Percentiles rank a stretch among this genome's conserved stretches.
Evolutionary conservation across 2,888 invertebrate genomes (phyloP).

Genomic region (Neelides folsomi): DNA sequence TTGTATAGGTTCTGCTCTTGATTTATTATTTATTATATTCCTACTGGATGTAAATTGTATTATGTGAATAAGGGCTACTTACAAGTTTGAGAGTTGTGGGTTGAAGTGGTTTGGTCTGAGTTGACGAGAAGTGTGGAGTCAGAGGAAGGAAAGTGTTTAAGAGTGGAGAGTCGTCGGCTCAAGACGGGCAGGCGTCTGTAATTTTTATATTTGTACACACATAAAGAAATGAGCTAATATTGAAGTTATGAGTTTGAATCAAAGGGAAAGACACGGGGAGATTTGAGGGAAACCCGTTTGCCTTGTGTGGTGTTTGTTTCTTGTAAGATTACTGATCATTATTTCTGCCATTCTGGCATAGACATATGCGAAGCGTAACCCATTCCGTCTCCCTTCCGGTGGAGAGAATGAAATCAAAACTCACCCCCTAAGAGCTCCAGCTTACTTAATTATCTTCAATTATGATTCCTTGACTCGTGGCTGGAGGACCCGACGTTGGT

Average conservation of each 20-base stretch:
- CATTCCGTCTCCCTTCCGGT: conserved; percentile 14
- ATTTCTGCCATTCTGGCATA: conserved; percentile 20
- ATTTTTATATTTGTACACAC: conserved; percentile 1
- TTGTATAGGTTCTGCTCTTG: too few species aligned
- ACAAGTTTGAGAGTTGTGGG: conserved; percentile 2
- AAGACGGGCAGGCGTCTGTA: neutral
- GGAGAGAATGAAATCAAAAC: too few species aligned
- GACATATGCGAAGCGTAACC: conserved; percentile 33
- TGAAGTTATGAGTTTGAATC: conserved; percentile 1
- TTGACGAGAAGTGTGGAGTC: neutral
- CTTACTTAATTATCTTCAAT: too few species aligned
- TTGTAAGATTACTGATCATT: conserved; percentile 9
- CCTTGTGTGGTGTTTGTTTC: conserved; percentile 1
- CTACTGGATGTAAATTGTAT: neutral
- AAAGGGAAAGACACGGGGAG: neutral
- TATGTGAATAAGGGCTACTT: conserved; percentile 3
- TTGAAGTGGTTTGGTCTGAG: neutral
- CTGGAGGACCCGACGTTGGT: too few species aligned
- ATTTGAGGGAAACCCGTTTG: neutral
- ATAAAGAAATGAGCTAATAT: neutral
- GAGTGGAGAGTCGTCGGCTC: conserved; percentile 2
- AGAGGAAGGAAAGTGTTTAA: conserved; percentile 1
- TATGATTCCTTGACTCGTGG: too few species aligned
- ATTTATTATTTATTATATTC: neutral
- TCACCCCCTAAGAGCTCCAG: too few species aligned